phyloP scores from a whole-genome alignment of 2,888 invertebrate species.

The Ephialtes manifestator region DNA sequence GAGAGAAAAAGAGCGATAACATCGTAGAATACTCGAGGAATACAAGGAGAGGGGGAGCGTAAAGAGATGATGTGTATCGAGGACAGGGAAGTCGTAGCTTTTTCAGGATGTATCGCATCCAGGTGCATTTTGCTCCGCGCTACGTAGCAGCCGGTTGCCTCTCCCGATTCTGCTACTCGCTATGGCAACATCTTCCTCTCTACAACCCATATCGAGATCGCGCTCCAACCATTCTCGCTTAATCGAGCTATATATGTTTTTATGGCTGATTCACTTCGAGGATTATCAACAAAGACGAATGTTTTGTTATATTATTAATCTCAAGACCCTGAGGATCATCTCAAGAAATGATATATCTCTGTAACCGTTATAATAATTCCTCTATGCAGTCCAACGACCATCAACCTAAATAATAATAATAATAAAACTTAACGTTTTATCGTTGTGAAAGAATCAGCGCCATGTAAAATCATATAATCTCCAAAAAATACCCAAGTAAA shows the following conservation, averaged over 20 bases:
- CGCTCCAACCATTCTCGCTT: neutral
- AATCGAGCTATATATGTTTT: slow-evolving; percentile 16
- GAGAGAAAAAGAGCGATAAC: slow-evolving; percentile 31
- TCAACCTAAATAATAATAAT: slow-evolving; percentile 4
- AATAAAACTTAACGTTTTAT: neutral
- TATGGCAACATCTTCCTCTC: slow-evolving; percentile 9
- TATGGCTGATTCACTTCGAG: neutral
- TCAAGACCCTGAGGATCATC: neutral
- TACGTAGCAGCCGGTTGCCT: slow-evolving; percentile 44
- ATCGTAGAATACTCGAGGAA: slow-evolving; percentile 58
- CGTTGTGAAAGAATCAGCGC: neutral
- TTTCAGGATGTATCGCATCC: slow-evolving; percentile 64
- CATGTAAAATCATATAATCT: neutral
- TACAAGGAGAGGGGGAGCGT: slow-evolving; percentile 36
- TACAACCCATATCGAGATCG: slow-evolving; percentile 21
- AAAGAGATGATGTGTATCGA: slow-evolving; percentile 47
- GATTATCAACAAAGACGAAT: neutral
- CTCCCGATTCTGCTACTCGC: slow-evolving; percentile 62
- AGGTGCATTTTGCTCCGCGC: slow-evolving; percentile 70
- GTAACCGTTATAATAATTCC: slow-evolving; percentile 1
- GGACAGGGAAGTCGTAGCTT: slow-evolving; percentile 55
- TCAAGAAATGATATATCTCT: neutral
- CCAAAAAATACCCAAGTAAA: neutral
- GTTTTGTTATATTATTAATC: slow-evolving; percentile 1
- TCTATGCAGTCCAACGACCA: neutral